Percentiles rank a stretch among this genome's conserved stretches.
phyloP scores from a whole-genome alignment of 1,140 invertebrate genomes.

The Diachasma alloeum region DNA sequence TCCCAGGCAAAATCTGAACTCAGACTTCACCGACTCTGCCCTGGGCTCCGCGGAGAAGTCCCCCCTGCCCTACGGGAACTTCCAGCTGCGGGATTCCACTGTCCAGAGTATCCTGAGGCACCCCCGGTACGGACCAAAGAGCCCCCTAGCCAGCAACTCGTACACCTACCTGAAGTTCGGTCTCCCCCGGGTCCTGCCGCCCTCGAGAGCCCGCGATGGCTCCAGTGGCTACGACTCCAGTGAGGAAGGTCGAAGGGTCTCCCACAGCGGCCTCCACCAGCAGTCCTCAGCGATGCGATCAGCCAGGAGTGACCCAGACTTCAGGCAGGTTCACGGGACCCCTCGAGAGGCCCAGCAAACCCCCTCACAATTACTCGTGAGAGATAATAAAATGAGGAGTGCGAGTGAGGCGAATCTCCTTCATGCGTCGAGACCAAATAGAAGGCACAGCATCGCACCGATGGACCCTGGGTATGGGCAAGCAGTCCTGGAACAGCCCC shows the following conservation, averaged over 20 bases:
- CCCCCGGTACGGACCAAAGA: conserved; percentile 85
- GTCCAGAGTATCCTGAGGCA: conserved; percentile 94
- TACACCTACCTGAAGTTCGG: conserved; percentile 94
- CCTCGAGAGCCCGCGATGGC: conserved; percentile 67
- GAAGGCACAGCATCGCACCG: conserved; percentile 71
- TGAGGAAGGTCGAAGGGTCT: conserved; percentile 66
- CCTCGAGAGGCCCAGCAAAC: conserved; percentile 51
- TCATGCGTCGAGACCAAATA: conserved; percentile 62
- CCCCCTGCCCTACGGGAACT: conserved; percentile 90
- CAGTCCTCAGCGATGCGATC: conserved; percentile 53
- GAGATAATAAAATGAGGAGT: conserved; percentile 70
- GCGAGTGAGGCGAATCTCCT: conserved; percentile 81
- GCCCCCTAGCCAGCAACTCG: conserved; percentile 85
- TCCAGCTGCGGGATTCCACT: conserved; percentile 89
- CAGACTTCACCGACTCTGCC: conserved; percentile 93
- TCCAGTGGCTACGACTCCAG: conserved; percentile 90
- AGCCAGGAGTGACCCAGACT: conserved; percentile 80
- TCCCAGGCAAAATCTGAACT: conserved; percentile 90
- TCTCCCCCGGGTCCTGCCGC: conserved; percentile 87
- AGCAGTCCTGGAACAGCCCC: conserved; percentile 41
- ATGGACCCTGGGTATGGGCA: conserved; percentile 68
- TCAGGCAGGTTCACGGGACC: conserved; percentile 60
- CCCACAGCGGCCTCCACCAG: conserved; percentile 40
- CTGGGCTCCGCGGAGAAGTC: conserved; percentile 89
- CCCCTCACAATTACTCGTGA: conserved; percentile 58